Conservation (phyloP, 1,140 invertebrate species). For the Aphidius gifuensis region DNA sequence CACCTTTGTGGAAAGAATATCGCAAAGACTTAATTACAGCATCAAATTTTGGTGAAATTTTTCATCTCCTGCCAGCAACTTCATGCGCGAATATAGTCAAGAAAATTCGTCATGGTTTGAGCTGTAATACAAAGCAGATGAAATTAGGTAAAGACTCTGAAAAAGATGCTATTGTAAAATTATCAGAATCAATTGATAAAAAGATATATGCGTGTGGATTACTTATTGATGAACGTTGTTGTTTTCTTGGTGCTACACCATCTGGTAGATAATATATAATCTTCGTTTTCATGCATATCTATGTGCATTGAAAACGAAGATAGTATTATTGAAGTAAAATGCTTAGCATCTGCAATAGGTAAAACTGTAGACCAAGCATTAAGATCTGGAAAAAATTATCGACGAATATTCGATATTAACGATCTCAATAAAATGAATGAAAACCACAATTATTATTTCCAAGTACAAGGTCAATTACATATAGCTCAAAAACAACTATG, state of each 20-base stretch:
- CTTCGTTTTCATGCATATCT: too few relatives aligned
- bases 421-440: slow-evolving; percentile 26
- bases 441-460: slow-evolving; percentile 33
- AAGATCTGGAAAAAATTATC: slow-evolving; percentile 5
- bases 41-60: slow-evolving; percentile 12
- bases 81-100: slow-evolving; percentile 9
- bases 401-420: slow-evolving; percentile 23
- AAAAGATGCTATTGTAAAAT: background rate
- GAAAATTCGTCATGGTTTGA: background rate
- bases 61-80: background rate
- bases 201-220: slow-evolving; percentile 35
- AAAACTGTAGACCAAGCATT: background rate
- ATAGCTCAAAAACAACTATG: slow-evolving; percentile 30
- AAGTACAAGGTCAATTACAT: slow-evolving; percentile 37
- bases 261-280: too few relatives aligned
- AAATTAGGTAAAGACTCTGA: background rate
- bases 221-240: slow-evolving; percentile 32
- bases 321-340: slow-evolving; percentile 24
- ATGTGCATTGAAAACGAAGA: slow-evolving; percentile 15
- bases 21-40: slow-evolving; percentile 6
- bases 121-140: background rate
- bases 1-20: background rate
- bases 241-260: slow-evolving; percentile 27
- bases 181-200: background rate
- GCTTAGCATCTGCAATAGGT: slow-evolving; percentile 8